A percentile compares a stretch with the other conserved stretches of the same genome.
phyloP scores from a whole-genome alignment of 2,888 invertebrate species.

The Hirtodrosophila confusa region DNA sequence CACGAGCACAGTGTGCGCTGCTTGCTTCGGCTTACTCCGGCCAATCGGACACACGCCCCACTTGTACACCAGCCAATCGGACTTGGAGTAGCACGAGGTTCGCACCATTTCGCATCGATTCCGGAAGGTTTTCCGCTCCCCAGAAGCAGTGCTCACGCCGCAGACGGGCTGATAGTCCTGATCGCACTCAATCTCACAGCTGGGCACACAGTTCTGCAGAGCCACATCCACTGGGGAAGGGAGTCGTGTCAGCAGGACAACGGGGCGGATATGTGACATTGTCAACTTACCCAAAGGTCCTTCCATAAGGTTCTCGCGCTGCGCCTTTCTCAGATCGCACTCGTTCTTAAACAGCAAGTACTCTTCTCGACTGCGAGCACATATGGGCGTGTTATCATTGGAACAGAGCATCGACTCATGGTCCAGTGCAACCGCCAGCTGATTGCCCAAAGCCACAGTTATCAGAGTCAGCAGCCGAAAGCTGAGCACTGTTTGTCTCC shows the following conservation, averaged over 20 bases:
- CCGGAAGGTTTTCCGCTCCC: slow-evolving; percentile 54
- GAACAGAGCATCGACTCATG: slow-evolving; percentile 48
- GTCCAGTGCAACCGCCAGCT: slow-evolving; percentile 10
- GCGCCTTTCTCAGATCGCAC: slow-evolving; percentile 68
- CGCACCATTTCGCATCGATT: slow-evolving; percentile 70
- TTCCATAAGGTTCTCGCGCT: slow-evolving; percentile 54
- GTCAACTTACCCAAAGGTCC: slow-evolving; percentile 50
- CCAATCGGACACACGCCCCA: slow-evolving; percentile 49
- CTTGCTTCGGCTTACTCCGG: slow-evolving; percentile 5
- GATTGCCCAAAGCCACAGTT: background rate
- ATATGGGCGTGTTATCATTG: slow-evolving; percentile 66
- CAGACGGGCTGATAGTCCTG: slow-evolving; percentile 55
- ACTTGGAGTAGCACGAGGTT: slow-evolving; percentile 50
- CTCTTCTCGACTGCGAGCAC: slow-evolving; percentile 54
- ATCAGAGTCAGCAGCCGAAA: slow-evolving; percentile 18
- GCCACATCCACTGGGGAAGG: slow-evolving; percentile 49
- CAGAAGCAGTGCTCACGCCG: slow-evolving; percentile 49
- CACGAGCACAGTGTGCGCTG: slow-evolving; percentile 30
- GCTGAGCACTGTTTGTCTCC: slow-evolving; percentile 1
- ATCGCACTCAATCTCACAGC: slow-evolving; percentile 63
- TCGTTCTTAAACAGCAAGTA: slow-evolving; percentile 72
- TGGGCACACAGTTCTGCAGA: slow-evolving; percentile 51
- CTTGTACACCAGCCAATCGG: slow-evolving; percentile 56
- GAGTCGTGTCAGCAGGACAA: too few species aligned
- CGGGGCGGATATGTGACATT: too few species aligned